Base-by-base conservation (phyloP, 2,797 vertebrate species). In the Pipistrellus kuhlii region DNA sequence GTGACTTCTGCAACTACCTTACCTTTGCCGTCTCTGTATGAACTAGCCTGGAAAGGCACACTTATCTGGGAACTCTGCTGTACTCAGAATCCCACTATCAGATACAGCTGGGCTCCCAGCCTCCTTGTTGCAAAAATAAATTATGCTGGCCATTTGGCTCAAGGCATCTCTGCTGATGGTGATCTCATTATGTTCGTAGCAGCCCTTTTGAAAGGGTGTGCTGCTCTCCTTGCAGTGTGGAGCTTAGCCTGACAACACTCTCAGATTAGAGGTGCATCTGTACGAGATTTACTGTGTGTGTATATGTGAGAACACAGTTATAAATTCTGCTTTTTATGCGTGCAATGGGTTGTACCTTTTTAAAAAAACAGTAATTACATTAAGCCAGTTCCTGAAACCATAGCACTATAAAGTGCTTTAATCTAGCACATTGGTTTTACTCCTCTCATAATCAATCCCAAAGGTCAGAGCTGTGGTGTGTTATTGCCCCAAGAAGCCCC, bases 351-450 rank as follows among this genome's bases (percentile, higher is more conserved):
- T 83, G 1, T 35, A 35, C 55, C 55, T 71, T 86, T 46, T 32
- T 89, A 85, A 62, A 27, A 64, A 32, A 83, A 81, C 3, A n/a
- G 30, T 23, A 6, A 81, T 57, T 94, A 64, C 6, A 62, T 38
- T 73, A 94, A 95, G 53, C 15, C 30, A 7, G 7, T 91, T 93
- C n/a, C 80, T 71, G 77, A 46, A 48, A 88, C 3, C 48, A 66
- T 8, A 10, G 80, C 71, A 20, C 55, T 73, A 6, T 27, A 2
- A 88, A 94, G 57, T 1, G 0, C 4, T 17, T 21, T 94, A 85
- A 82, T 75, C 64, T 82, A 87, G 48, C 83, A 6, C 30, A 25
- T 76, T 11, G 35, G 8, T 15, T 97, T 96, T 80, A 55, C 48
- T 62, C 35, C 71, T 75, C 8, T 72, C 66, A 32, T 88, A 94